Conservation (phyloP, 2,888 invertebrate species). For the Synergus umbraculus region DNA sequence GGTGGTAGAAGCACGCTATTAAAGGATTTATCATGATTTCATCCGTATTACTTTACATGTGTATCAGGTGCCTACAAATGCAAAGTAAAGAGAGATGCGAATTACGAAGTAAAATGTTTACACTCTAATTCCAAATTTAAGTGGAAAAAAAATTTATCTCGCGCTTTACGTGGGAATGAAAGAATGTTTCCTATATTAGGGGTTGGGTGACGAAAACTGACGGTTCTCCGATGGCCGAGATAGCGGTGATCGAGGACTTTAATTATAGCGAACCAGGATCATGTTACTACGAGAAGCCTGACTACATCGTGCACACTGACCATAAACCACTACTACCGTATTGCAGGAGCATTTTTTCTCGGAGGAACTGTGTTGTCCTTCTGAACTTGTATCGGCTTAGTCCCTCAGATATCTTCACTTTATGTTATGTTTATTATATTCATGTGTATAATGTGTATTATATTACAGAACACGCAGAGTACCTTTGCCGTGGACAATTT, state of each 20-base stretch:
- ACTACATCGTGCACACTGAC: slow-evolving; percentile 42
- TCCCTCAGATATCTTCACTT: not conserved
- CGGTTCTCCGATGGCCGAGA: slow-evolving; percentile 58
- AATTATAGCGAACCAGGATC: slow-evolving; percentile 62
- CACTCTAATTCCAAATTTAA: not conserved
- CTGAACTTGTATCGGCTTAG: slow-evolving; percentile 48
- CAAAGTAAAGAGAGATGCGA: not conserved
- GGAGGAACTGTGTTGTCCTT: slow-evolving; percentile 31
- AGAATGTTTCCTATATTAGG: slow-evolving; percentile 29
- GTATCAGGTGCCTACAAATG: not conserved
- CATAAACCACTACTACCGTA: slow-evolving; percentile 38
- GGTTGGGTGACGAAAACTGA: slow-evolving; percentile 64
- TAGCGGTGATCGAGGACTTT: slow-evolving; percentile 66
- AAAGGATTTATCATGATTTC: slow-evolving; percentile 29
- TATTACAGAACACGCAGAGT: no score
- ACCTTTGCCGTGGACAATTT: no score
- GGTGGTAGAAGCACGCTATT: slow-evolving; percentile 24
- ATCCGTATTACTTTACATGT: slow-evolving; percentile 18
- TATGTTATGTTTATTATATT: not conserved
- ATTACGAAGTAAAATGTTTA: not conserved
- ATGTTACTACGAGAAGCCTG: slow-evolving; percentile 55
- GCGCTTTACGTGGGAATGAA: slow-evolving; percentile 7
- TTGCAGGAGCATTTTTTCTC: slow-evolving; percentile 45
- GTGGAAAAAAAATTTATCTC: not conserved
- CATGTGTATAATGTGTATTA: not conserved